phyloP scores from a whole-genome alignment of 2,797 vertebrate species.

The Champsocephalus esox region DNA sequence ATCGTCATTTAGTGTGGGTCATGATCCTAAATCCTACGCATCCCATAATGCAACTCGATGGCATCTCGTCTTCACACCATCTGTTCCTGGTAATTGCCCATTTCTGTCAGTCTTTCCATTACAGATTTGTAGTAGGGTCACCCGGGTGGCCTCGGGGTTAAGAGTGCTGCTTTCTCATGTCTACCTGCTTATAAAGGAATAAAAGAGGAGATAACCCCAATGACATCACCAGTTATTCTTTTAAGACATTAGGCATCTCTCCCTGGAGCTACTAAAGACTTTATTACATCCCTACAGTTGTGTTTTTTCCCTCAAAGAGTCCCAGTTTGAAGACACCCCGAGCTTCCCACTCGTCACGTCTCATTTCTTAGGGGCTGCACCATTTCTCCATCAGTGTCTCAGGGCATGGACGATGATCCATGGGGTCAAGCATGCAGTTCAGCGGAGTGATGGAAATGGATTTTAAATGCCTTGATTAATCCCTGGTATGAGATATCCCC shows the following conservation, averaged over 20 bases:
- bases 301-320: neutral
- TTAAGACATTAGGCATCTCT: neutral
- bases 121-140: neutral
- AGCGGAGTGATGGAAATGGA: slow-evolving; percentile 31
- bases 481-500: slow-evolving; percentile 32
- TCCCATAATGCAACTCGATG: slow-evolving; percentile 10
- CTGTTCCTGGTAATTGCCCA: neutral
- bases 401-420: slow-evolving; percentile 26
- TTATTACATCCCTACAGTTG: neutral
- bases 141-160: neutral
- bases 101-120: slow-evolving; percentile 5
- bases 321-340: slow-evolving; percentile 9
- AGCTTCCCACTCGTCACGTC: slow-evolving; percentile 5
- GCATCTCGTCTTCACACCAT: neutral
- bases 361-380: neutral
- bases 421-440: slow-evolving; percentile 41
- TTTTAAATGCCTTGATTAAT: slow-evolving; percentile 65
- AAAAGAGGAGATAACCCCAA: neutral
- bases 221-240: slow-evolving; percentile 2
- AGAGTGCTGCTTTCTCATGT: neutral
- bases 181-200: slow-evolving; percentile 2
- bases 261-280: neutral
- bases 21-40: neutral
- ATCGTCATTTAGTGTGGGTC: neutral
- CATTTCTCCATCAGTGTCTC: slow-evolving; percentile 9